Base-by-base conservation (phyloP, 1,140 invertebrate genomes). In the Lepidurus apus region DNA sequence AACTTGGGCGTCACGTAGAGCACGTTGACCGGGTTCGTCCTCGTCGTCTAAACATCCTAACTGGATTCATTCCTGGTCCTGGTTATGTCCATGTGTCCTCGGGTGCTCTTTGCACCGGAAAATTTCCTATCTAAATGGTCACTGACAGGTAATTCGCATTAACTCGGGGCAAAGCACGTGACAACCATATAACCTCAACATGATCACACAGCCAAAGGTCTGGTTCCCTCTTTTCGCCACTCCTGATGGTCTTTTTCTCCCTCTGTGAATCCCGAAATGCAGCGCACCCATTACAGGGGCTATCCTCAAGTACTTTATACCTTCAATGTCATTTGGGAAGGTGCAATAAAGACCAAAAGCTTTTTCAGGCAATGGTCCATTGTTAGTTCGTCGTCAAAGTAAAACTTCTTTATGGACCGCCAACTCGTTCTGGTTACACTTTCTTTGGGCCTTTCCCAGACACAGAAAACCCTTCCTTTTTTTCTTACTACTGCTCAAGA, bases 71-170 rank as follows among this genome's bases (percentile, higher is more conserved):
- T 13, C 9, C 53, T 7, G 53, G 0, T 65, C 53, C 21, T 21
- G 45, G 45, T 47, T 47, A 10, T 47, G 10, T 17, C 53, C 21
- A 17, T 65, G 53, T 21, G 8, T 21, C 21, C 53, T 65, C 53
- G 8, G 21, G n/a, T 65, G 53, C 53, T 21, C 53, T 13, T 65
- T 65, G 53, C 53, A 65, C 9, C 53, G 21, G 53, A 65, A 65
- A 65, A 65, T 65, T 65, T 65, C 53, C 53, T 65, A 65, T 65
- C 53, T 65, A 65, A 65, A 65, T 65, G 53, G 53, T 65, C 53
- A 9, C 53, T 65, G 53, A 65, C 53, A 65, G 53, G 53, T 65
- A 65, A 65, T 65, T 65, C 53, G 53, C 53, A 65, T 65, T 65
- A 65, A 21, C 53, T 65, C 17, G 21, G 34, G 34, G 17, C 17